Evolutionary conservation across 1,140 invertebrate species (phyloP).

Genomic region (Planococcus citri): DNA sequence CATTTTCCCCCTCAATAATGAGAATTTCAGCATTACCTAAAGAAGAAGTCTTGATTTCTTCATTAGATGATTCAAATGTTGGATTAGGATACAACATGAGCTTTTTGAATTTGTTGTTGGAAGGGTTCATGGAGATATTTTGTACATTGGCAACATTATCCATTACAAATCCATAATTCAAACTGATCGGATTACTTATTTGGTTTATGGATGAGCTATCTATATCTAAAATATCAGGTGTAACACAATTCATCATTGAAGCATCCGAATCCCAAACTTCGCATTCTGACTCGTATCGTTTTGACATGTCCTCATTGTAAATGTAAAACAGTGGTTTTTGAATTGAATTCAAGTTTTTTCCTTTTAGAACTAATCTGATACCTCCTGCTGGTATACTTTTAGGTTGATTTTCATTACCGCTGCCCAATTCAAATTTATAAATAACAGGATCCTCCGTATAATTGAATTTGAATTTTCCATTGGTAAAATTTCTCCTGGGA

Average conservation of each 20-base stretch:
- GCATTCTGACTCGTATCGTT: slow-evolving; percentile 29
- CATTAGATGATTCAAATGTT: slow-evolving; percentile 73
- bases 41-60: slow-evolving; percentile 86
- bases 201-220: slow-evolving; percentile 34
- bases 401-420: slow-evolving; percentile 55
- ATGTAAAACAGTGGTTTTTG: slow-evolving; percentile 87
- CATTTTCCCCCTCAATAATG: slow-evolving; percentile 85
- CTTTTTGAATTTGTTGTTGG: slow-evolving; percentile 55
- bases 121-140: slow-evolving; percentile 51
- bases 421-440: slow-evolving; percentile 63
- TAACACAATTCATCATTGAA: slow-evolving; percentile 72
- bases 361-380: slow-evolving; percentile 75
- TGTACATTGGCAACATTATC: slow-evolving; percentile 79
- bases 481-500: slow-evolving; percentile 46
- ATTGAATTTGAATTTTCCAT: slow-evolving; percentile 65
- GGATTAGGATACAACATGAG: slow-evolving; percentile 86
- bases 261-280: slow-evolving; percentile 32
- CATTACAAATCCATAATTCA: slow-evolving; percentile 93
- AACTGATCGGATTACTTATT: slow-evolving; percentile 58
- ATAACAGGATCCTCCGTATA: slow-evolving; percentile 87
- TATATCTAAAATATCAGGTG: slow-evolving; percentile 62
- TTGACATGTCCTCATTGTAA: slow-evolving; percentile 60
- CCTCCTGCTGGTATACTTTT: slow-evolving; percentile 86
- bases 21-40: slow-evolving; percentile 93
- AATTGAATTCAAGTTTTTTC: slow-evolving; percentile 75